phyloP scores from a whole-genome alignment of 2,888 invertebrate genomes.

The Thalpophila matura region DNA sequence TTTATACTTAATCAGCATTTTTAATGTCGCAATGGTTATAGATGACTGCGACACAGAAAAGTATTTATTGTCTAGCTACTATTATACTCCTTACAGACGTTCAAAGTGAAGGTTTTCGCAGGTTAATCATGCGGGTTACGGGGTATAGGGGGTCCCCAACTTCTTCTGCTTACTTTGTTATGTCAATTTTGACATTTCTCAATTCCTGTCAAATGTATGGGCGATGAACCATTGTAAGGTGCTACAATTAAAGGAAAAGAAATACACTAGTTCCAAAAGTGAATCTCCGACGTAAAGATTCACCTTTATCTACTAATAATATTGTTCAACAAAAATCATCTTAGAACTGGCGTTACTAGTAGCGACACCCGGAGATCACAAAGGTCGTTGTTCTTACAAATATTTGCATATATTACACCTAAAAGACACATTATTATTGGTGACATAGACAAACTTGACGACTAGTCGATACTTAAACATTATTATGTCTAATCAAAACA shows the following conservation, averaged over 20 bases:
- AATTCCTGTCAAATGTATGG: too few species aligned
- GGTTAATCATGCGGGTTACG: too few species aligned
- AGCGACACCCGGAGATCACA: conserved; percentile 67
- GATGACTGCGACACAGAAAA: not conserved
- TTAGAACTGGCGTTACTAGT: conserved; percentile 50
- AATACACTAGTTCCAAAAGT: too few species aligned
- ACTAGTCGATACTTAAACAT: conserved; percentile 63
- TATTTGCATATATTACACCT: conserved; percentile 82
- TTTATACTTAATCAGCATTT: conserved; percentile 60
- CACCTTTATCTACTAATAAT: conserved; percentile 23
- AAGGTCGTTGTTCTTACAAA: conserved; percentile 81
- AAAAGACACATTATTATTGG: conserved; percentile 71
- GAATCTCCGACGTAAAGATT: not conserved
- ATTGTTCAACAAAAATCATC: conserved; percentile 6
- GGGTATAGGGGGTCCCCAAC: too few species aligned
- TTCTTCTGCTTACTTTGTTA: too few species aligned
- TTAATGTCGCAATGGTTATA: conserved; percentile 45
- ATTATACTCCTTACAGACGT: too few species aligned
- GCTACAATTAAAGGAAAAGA: too few species aligned
- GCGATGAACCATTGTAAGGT: too few species aligned
- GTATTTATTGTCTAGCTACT: not conserved
- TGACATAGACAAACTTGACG: conserved; percentile 63
- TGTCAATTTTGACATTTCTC: too few species aligned
- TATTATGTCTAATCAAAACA: conserved; percentile 70
- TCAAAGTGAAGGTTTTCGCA: too few species aligned